Conservation (phyloP, 2,113 vertebrate species). For the Oreocharis arfaki region DNA sequence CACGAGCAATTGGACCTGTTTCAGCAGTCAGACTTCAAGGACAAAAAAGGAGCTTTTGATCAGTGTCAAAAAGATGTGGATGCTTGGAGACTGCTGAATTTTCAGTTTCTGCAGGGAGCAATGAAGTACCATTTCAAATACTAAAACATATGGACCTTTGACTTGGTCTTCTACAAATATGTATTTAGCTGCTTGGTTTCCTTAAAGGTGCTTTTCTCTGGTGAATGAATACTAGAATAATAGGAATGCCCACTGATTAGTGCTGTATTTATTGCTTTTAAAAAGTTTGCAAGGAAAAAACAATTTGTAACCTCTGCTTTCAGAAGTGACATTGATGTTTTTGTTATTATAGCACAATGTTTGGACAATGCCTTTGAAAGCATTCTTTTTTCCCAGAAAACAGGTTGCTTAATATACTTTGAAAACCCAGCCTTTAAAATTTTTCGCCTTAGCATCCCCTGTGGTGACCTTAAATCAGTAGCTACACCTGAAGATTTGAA, state of each 20-base stretch:
- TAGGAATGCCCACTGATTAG: neutral
- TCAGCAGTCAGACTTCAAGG: conserved; percentile 52
- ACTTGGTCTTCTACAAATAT: neutral
- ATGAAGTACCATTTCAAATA: neutral
- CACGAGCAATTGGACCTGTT: conserved; percentile 40
- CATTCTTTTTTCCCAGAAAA: neutral
- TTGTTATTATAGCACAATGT: neutral
- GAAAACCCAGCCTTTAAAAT: neutral
- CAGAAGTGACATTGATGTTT: neutral
- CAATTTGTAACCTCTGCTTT: neutral
- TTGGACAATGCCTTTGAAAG: neutral
- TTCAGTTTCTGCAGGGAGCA: neutral
- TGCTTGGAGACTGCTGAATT: neutral
- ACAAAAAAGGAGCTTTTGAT: neutral
- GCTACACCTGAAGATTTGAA: neutral
- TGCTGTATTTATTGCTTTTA: neutral
- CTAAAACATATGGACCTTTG: neutral
- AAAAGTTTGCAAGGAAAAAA: neutral
- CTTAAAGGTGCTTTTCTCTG: neutral
- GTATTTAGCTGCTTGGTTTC: neutral
- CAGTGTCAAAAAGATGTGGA: neutral
- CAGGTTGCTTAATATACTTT: neutral
- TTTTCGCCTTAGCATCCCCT: neutral
- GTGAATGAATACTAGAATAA: neutral
- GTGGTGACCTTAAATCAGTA: neutral